Evolutionary conservation across 2,797 vertebrate species (phyloP).

Genomic region (Gymnoscopelus microlampas): DNA sequence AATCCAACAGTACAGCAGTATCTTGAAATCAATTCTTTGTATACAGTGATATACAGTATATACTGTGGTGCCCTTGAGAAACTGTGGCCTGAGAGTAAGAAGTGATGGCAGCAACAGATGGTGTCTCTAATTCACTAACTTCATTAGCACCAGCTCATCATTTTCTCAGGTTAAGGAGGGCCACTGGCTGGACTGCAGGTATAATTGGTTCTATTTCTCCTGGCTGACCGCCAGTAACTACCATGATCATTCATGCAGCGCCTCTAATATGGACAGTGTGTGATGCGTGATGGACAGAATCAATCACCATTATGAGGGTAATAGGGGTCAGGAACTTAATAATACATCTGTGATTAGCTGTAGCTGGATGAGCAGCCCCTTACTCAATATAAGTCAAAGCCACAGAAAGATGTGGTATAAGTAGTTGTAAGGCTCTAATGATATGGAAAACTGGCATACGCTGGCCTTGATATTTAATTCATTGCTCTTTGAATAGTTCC

Average conservation of each 20-base stretch:
- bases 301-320: constrained; percentile 62
- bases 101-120: constrained; percentile 66
- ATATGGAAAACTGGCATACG: not conserved
- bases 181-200: constrained; percentile 60
- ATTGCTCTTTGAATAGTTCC: constrained; percentile 11
- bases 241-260: constrained; percentile 66
- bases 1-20: too few relatives aligned
- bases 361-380: constrained; percentile 15
- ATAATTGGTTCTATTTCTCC: constrained; percentile 68
- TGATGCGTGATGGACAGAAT: constrained; percentile 64
- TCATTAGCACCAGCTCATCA: constrained; percentile 73
- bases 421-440: constrained; percentile 20
- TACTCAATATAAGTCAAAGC: constrained; percentile 19
- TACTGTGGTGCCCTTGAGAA: constrained; percentile 55
- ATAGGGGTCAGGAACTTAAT: constrained; percentile 59
- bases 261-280: constrained; percentile 63
- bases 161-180: constrained; percentile 73
- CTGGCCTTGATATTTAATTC: constrained; percentile 16
- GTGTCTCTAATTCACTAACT: constrained; percentile 71
- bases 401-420: constrained; percentile 11
- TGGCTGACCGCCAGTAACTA: constrained; percentile 62
- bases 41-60: too few relatives aligned
- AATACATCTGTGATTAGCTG: constrained; percentile 55
- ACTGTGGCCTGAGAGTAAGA: constrained; percentile 26
- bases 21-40: too few relatives aligned